phyloP scores from a whole-genome alignment of 2,797 vertebrate genomes.

The Monodelphis domestica region DNA sequence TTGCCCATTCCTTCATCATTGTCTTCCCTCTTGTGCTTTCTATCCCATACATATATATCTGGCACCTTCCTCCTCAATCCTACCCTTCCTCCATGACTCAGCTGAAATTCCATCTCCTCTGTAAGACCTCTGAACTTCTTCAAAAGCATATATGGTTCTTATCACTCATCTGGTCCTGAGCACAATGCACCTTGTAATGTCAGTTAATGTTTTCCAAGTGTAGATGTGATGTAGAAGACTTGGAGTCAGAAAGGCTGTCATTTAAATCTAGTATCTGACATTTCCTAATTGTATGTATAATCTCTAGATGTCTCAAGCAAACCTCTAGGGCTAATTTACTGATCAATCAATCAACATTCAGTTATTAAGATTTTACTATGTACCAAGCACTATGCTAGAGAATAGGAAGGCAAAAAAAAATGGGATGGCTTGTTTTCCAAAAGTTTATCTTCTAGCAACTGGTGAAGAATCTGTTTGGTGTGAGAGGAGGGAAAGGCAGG shows the following conservation, averaged over 20 bases:
- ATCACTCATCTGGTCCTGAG: neutral
- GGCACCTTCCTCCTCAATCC: no score
- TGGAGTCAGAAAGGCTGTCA: neutral
- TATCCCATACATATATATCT: neutral
- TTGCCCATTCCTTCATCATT: neutral
- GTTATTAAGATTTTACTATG: neutral
- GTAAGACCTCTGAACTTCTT: neutral
- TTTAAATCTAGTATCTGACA: neutral
- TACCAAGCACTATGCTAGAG: neutral
- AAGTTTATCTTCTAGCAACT: neutral
- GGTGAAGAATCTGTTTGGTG: neutral
- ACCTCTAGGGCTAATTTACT: neutral
- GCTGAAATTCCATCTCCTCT: neutral
- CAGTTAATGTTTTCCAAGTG: neutral
- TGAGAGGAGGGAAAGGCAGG: neutral
- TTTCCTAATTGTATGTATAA: neutral
- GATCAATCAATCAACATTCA: neutral
- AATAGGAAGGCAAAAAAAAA: neutral
- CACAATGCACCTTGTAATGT: neutral
- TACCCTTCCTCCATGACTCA: neutral
- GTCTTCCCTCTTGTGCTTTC: neutral
- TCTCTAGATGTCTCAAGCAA: neutral
- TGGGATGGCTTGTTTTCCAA: neutral
- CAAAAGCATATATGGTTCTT: neutral
- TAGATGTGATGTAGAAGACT: neutral